These are phyloP conservation scores for Notodonta dromedarius DNA, from an alignment of 2,888 invertebrate genomes.

Conservation along the genomic window DNA sequence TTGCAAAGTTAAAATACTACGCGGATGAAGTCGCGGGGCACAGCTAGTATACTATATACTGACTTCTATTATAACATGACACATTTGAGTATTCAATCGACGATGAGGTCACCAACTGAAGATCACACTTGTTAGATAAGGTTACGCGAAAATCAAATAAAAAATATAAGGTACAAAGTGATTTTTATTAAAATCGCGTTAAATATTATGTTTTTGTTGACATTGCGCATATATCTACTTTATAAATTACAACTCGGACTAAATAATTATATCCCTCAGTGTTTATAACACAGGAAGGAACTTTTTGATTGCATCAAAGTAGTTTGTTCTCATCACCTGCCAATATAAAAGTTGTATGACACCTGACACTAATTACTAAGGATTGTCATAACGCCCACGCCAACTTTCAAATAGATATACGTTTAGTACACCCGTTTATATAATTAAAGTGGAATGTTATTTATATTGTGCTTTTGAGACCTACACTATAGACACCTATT, in stretches of 20 bases:
- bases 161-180: neutral
- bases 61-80: slow-evolving; percentile 28
- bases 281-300: neutral
- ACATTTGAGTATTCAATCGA: slow-evolving; percentile 26
- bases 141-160: slow-evolving; percentile 10
- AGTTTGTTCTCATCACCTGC: slow-evolving; percentile 19
- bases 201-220: too few species aligned
- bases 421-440: slow-evolving; percentile 26
- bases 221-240: too few species aligned
- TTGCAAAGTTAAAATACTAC: too few species aligned
- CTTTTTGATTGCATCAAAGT: neutral
- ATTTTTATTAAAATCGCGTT: neutral
- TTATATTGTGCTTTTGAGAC: neutral
- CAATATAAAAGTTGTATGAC: slow-evolving; percentile 21
- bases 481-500: neutral
- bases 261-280: too few species aligned
- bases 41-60: slow-evolving; percentile 5
- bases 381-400: slow-evolving; percentile 31
- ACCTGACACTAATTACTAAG: slow-evolving; percentile 19
- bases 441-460: slow-evolving; percentile 10
- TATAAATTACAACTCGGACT: too few species aligned
- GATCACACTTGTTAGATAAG: slow-evolving; percentile 21
- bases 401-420: slow-evolving; percentile 52
- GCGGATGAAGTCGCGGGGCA: too few species aligned
- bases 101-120: slow-evolving; percentile 40